Evolutionary conservation across 2,888 invertebrate species (phyloP), one percentile per base, ranked within the genome.

Genomic region (Rotaria macrura): DNA sequence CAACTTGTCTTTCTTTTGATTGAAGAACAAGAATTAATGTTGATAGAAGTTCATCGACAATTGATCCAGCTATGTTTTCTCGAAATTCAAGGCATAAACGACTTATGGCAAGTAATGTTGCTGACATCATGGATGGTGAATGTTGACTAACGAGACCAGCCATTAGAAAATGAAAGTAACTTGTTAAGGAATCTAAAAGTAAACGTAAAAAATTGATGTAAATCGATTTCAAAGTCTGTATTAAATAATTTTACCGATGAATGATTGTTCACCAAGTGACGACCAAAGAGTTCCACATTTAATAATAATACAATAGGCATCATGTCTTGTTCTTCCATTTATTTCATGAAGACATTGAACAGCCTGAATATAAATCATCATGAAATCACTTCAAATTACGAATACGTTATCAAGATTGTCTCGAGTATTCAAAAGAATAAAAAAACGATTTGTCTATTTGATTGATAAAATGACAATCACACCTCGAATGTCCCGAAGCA

Each of bases 111-210:
- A 86, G 54, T 38, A 84, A 74, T 54, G 86, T 84, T 14, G 84
- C 84, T 83, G 86, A 86, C n/a, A 65, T n/a, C 86, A 86, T 86
- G 25, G 84, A 84, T 23, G 86, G 40, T 49, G 86, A 86, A 79
- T 79, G 23, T 17, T 29, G 65, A 47, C 86, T 84, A n/a, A 84
- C 79, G 34, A 86, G 40, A 84, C 86, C 86, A n/a, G 74, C 74
- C 86, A 86, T 86, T 7, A 84, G 47, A 47, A 86, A 74, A 55
- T 86, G 86, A 52, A 86, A 84, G 49, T 74, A 86, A 23, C 52
- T 52, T 43, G 74, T 84, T 6, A 86, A 74, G 25, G 86, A 86
- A 54, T 86, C 86, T 86, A 84, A 25, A 74, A 79, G 0, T 1
- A 40, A 23, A 43, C 43, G 10, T n/a, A 49, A 5, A 12, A 49